Evolutionary conservation across 1,140 invertebrate species (phyloP), one percentile per base, ranked within the genome.

Genomic region (Portunus trituberculatus): DNA sequence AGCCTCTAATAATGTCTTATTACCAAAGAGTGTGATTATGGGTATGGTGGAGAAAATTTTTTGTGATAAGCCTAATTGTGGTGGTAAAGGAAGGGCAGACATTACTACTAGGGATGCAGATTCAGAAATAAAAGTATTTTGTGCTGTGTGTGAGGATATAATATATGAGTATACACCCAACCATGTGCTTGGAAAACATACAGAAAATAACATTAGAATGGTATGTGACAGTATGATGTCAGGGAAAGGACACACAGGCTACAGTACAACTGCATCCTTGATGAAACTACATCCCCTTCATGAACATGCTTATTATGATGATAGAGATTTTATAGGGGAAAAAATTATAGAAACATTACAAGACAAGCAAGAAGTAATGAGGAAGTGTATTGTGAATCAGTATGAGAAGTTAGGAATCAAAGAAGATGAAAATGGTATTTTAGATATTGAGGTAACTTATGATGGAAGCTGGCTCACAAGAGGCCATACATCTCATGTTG

Each of bases 391-490:
- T 28, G 7, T 87, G 12, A 87, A 87, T 28, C 10, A 32, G 12
- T 87, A 87, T 46, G 48, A 91, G 29, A 14, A 91, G n/a, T 16
- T 52, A n/a, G 89, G 46, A 45, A 91, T 52, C 14, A 8, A 16
- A 10, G 10, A 10, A 45, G 89, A 91, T 46, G 29, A 46, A 46
- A 91, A 91, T 91, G 89, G 32, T 20, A 46, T 91, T 20, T 28
- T 91, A 29, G 14, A 52, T 91, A 14, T 91, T 45, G 32, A 91
- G 48, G 89, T 91, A 14, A 91, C 16, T 48, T 91, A 91, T 91
- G 89, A 91, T 91, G 89, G 89, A 29, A 91, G 10, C 46, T 91
- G 89, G 89, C 8, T 91, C 10, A 91, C 89, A 29, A 45, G 39
- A 25, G 89, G 89, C 32, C 89, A 91, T 46, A n/a, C 32, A 29